Conservation (phyloP, 2,113 vertebrate genomes). For the Trogon melanurus region DNA sequence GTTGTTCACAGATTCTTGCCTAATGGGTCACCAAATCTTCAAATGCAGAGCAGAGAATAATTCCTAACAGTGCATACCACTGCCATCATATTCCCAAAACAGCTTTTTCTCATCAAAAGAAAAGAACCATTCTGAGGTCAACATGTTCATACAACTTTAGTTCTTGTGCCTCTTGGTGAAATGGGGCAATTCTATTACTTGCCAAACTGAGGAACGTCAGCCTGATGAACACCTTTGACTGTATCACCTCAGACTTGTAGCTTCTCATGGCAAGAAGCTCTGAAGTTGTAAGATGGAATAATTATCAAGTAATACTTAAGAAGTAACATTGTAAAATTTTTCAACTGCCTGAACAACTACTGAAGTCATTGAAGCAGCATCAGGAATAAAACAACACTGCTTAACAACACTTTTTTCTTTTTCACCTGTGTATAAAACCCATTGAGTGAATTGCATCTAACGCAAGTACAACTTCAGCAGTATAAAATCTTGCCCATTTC, state of each 20-base stretch:
- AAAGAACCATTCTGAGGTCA: not conserved
- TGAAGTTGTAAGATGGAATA: not conserved
- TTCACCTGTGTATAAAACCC: conserved; percentile 98
- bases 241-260: not conserved
- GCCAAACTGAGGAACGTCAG: not conserved
- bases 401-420: not conserved
- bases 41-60: not conserved
- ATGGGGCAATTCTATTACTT: not conserved
- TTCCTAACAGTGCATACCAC: not conserved
- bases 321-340: not conserved
- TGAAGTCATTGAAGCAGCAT: not conserved
- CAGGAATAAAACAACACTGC: not conserved
- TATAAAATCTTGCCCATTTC: conserved; percentile 99
- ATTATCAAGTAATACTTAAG: not conserved
- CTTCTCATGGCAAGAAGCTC: not conserved
- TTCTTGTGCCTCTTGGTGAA: not conserved
- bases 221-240: not conserved
- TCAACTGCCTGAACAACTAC: not conserved
- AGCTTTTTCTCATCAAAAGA: not conserved
- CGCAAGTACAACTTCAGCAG: conserved; percentile 96
- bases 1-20: not conserved
- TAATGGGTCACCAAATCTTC: not conserved
- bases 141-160: not conserved
- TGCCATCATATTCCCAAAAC: not conserved
- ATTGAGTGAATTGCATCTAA: conserved; percentile 98